phyloP scores from a whole-genome alignment of 2,113 vertebrate species.

The Limnothrissa miodon region DNA sequence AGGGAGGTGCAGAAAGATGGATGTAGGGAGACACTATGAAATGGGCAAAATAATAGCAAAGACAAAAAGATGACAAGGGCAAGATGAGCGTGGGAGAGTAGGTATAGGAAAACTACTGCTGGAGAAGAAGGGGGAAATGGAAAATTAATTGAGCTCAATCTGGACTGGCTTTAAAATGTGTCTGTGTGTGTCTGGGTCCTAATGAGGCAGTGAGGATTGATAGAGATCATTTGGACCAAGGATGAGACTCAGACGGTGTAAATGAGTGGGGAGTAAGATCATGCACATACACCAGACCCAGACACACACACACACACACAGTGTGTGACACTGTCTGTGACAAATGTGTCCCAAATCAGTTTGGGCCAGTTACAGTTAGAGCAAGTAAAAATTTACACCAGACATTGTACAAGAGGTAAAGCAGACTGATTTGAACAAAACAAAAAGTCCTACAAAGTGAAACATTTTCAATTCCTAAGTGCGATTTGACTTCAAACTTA shows the following conservation, averaged over 20 bases:
- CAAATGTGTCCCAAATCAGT: too few species aligned
- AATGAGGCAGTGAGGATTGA: slow-evolving; percentile 8
- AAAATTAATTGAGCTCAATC: not conserved
- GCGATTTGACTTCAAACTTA: not conserved
- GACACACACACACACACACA: slow-evolving; percentile 9
- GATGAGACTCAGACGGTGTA: not conserved
- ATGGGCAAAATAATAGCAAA: not conserved
- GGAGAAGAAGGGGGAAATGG: not conserved
- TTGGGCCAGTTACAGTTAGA: too few species aligned
- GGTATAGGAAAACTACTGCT: not conserved
- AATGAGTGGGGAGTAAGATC: not conserved
- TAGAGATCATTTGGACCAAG: not conserved
- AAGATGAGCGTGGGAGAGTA: not conserved
- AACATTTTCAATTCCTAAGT: too few species aligned
- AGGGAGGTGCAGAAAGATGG: not conserved
- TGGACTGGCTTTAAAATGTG: not conserved
- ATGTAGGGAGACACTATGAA: not conserved
- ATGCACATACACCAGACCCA: not conserved
- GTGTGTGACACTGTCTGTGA: too few species aligned
- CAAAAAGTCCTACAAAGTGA: too few species aligned
- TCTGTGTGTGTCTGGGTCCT: not conserved
- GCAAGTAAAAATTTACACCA: too few species aligned
- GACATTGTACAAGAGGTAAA: too few species aligned
- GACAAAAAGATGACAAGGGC: not conserved
- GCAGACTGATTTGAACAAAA: too few species aligned